These are phyloP conservation scores for Rhinolophus sinicus DNA, from an alignment of 2,113 vertebrate species.

Conservation along the genomic window DNA sequence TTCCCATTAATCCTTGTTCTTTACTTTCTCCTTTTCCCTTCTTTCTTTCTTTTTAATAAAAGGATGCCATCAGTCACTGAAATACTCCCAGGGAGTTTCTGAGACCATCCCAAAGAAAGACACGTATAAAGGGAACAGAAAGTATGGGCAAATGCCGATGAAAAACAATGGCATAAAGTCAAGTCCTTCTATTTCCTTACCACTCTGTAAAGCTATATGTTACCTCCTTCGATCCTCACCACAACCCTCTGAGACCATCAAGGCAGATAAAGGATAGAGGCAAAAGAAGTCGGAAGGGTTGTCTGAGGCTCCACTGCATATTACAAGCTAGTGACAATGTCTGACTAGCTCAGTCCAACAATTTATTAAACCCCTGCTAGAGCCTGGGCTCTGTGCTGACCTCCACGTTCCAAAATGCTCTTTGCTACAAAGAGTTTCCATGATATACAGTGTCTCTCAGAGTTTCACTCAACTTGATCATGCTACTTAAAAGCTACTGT, in stretches of 20 bases:
- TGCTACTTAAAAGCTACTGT: neutral
- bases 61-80: neutral
- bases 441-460: neutral
- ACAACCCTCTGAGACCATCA: neutral
- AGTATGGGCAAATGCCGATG: neutral
- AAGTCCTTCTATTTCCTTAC: neutral
- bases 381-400: neutral
- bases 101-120: slow-evolving; percentile 46
- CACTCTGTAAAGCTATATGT: neutral
- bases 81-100: neutral
- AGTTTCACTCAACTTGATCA: neutral
- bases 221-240: neutral
- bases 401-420: slow-evolving; percentile 9
- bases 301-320: neutral
- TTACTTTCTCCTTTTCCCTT: neutral
- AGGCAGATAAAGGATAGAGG: neutral
- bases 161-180: neutral
- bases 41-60: slow-evolving; percentile 21
- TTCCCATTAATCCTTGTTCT: neutral
- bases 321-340: slow-evolving; percentile 1
- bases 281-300: neutral
- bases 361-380: slow-evolving; percentile 39
- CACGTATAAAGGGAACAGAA: neutral
- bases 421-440: neutral
- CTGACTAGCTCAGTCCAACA: neutral